Evolutionary conservation across 2,797 vertebrate species (phyloP), one percentile per base, ranked within the genome.

Genomic region (Aphelocoma californica): DNA sequence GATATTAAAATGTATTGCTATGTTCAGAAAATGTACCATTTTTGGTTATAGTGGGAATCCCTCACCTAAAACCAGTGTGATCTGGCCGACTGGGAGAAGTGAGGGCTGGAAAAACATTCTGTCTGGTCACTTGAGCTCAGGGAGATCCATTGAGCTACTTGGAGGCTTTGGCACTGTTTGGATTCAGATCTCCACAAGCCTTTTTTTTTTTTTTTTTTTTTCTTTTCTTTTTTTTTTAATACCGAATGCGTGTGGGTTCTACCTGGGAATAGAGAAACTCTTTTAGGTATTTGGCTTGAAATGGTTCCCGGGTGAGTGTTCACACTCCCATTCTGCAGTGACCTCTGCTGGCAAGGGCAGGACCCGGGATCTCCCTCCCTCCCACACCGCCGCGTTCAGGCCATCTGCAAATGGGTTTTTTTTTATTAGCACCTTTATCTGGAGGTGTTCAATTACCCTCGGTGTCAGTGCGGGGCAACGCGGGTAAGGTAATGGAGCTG

Each of bases 321-420:
- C 74, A 2, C 74, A 25, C 86, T 65, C 73, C 79, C 92, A 58
- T 97, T 97, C 96, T 97, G 94, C 94, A 97, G 95, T 95, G 97
- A 95, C 97, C 96, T 96, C 97, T 97, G 84, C 97, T 97, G 97
- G 97, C 90, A 86, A 84, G 78, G 92, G 90, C 94, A 90, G 92
- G 6, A 74, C 28, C 61, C 13, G 4, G 77, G 57, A 10, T 28
- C 45, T 51, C 13, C 62, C 23, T 71, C 31, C 74, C 50, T 65
- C 32, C 74, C 36, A 6, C 36, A 28, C 34, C 0, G 1, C 48
- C 2, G 5, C 1, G 4, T 18, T 53, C 14, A 9, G 56, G 72
- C 45, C 61, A 88, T 62, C 61, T 60, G 12, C 48, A 65, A 47
- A 21, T 12, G 1, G 38, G 21, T 3, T 65, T 19, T 65, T 19